These are phyloP conservation scores for Rhynchonema sp. DNA, from an alignment of 2,888 invertebrate genomes.

Conservation along the genomic window DNA sequence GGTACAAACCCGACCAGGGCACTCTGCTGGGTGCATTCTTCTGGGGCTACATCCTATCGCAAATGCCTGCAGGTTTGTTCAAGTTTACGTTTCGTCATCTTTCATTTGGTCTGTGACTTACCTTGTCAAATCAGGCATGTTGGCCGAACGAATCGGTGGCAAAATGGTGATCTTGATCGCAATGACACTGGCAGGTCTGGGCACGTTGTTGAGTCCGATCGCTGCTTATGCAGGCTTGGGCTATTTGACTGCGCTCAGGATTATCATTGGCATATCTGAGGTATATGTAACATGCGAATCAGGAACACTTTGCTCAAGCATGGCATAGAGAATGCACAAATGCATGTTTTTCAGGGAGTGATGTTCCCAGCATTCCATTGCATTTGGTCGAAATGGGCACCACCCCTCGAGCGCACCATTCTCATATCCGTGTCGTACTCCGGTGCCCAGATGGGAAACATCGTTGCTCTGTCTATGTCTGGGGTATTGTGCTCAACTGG, in stretches of 20 bases:
- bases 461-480: slow-evolving; percentile 43
- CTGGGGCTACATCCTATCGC: slow-evolving; percentile 34
- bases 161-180: slow-evolving; percentile 7
- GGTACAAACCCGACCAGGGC: slow-evolving; percentile 35
- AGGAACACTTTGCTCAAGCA: too few species aligned
- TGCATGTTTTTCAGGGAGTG: slow-evolving; percentile 36
- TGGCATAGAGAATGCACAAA: too few species aligned
- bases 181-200: background rate
- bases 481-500: slow-evolving; percentile 40
- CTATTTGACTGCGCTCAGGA: background rate
- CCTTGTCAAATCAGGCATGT: background rate
- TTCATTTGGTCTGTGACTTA: background rate
- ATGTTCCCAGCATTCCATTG: slow-evolving; percentile 85
- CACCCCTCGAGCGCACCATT: slow-evolving; percentile 68
- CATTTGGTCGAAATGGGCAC: slow-evolving; percentile 77
- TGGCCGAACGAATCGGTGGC: slow-evolving; percentile 2
- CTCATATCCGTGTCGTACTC: slow-evolving; percentile 49
- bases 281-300: too few species aligned
- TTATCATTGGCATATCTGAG: background rate
- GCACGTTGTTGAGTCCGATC: background rate
- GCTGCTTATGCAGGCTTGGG: background rate
- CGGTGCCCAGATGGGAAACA: slow-evolving; percentile 72
- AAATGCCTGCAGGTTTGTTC: slow-evolving; percentile 43
- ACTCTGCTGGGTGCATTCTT: slow-evolving; percentile 39
- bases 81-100: slow-evolving; percentile 8